These are phyloP conservation scores for Cololabis saira DNA, from an alignment of 2,113 vertebrate genomes.

Conservation along the genomic window DNA sequence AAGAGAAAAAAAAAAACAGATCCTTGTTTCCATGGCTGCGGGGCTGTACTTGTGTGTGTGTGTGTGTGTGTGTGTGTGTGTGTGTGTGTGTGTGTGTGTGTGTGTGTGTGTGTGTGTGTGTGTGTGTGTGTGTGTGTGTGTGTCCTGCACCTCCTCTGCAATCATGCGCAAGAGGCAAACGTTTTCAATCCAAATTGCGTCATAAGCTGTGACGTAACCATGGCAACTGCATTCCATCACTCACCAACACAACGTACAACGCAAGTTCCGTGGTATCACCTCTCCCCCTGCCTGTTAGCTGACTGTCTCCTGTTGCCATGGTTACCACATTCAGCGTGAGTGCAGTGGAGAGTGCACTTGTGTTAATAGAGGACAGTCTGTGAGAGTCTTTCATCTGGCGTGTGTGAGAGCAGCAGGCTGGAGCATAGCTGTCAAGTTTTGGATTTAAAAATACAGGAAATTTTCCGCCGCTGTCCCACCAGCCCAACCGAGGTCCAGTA, in stretches of 20 bases:
- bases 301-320: constrained; percentile 2
- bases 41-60: too few species aligned
- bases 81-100: too few species aligned
- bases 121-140: too few species aligned
- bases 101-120: too few species aligned
- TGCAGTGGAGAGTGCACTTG: neutral
- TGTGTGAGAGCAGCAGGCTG: neutral
- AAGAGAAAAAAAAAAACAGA: too few species aligned
- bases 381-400: neutral
- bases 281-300: constrained; percentile 1
- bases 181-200: neutral
- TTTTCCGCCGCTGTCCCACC: too few species aligned
- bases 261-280: neutral
- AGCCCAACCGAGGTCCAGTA: too few species aligned
- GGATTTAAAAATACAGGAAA: too few species aligned
- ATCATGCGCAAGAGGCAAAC: neutral
- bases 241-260: neutral
- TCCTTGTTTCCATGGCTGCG: constrained; percentile 15
- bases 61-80: too few species aligned
- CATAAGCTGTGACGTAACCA: neutral
- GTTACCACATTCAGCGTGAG: neutral
- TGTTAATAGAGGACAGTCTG: neutral
- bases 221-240: constrained; percentile 7
- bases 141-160: neutral
- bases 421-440: too few species aligned